These are phyloP conservation scores for Lacerta viridis DNA, from an alignment of 2,797 vertebrate genomes.

Conservation along the genomic window DNA sequence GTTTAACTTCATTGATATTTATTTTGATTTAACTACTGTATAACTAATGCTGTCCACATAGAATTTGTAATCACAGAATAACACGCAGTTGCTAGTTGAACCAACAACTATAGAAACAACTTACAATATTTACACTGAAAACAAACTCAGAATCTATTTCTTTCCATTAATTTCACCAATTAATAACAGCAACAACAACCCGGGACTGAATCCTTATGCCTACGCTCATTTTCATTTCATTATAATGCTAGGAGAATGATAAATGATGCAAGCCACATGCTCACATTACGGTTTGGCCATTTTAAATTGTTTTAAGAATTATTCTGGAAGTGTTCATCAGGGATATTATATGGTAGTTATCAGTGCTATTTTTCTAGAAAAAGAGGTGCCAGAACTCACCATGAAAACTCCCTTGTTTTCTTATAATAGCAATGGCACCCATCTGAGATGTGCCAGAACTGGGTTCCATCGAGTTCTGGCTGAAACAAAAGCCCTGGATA, in stretches of 20 bases:
- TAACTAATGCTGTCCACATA: not conserved
- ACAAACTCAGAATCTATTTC: not conserved
- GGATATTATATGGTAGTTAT: not conserved
- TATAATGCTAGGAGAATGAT: not conserved
- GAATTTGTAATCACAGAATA: not conserved
- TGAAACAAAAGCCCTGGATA: too few relatives aligned
- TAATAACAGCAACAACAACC: not conserved
- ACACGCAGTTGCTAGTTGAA: not conserved
- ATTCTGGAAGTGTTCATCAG: conserved; percentile 16
- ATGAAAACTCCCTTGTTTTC: too few relatives aligned
- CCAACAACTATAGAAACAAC: not conserved
- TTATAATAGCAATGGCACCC: too few relatives aligned
- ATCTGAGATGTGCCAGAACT: too few relatives aligned
- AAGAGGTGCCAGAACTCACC: too few relatives aligned
- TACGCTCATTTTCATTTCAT: not conserved
- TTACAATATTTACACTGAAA: not conserved
- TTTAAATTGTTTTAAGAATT: conserved; percentile 25
- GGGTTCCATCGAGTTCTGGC: too few relatives aligned
- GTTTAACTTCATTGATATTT: conserved; percentile 10
- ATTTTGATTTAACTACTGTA: not conserved
- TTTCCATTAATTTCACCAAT: conserved; percentile 13
- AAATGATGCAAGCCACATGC: not conserved
- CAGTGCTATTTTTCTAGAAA: too few relatives aligned
- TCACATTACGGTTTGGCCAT: not conserved
- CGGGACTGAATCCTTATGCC: not conserved